These are phyloP conservation scores for Fistularia commersonii DNA, from an alignment of 2,797 vertebrate genomes.

Conservation along the genomic window DNA sequence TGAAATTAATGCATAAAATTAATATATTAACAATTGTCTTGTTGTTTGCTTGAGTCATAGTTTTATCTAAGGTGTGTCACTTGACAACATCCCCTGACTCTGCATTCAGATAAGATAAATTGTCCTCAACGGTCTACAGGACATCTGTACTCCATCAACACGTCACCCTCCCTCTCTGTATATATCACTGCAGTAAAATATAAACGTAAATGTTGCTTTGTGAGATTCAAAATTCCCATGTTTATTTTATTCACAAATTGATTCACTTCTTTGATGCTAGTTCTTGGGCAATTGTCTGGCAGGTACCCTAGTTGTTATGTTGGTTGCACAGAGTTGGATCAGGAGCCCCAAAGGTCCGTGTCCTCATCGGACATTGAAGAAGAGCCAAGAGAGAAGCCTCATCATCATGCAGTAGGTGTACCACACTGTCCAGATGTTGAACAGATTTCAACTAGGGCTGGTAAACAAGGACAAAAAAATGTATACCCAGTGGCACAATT, in stretches of 20 bases:
- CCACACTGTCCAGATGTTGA: too few species aligned
- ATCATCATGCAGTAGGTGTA: conserved; percentile 36
- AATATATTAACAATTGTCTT: too few species aligned
- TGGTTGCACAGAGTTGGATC: conserved; percentile 45
- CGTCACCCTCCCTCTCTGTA: conserved; percentile 5
- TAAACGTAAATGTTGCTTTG: conserved; percentile 1
- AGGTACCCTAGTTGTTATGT: conserved; percentile 54
- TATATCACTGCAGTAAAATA: conserved; percentile 19
- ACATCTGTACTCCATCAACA: conserved; percentile 13
- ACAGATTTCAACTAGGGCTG: too few species aligned
- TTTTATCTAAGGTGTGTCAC: conserved; percentile 14
- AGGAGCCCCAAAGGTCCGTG: conserved; percentile 40
- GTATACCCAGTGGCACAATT: too few species aligned
- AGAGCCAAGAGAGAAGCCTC: conserved; percentile 25
- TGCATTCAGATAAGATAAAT: conserved; percentile 43
- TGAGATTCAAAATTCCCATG: not conserved
- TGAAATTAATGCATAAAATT: too few species aligned
- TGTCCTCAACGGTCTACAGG: not conserved
- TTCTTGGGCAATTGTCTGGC: conserved; percentile 6
- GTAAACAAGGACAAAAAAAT: too few species aligned
- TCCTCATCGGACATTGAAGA: conserved; percentile 56
- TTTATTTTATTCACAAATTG: too few species aligned
- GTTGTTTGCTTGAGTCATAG: not conserved
- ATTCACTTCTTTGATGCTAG: too few species aligned
- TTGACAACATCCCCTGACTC: conserved; percentile 6